A percentile compares a stretch with the other conserved stretches of the same genome.
Evolutionary conservation across 2,888 invertebrate species (phyloP).

Genomic region (Rutpela maculata): DNA sequence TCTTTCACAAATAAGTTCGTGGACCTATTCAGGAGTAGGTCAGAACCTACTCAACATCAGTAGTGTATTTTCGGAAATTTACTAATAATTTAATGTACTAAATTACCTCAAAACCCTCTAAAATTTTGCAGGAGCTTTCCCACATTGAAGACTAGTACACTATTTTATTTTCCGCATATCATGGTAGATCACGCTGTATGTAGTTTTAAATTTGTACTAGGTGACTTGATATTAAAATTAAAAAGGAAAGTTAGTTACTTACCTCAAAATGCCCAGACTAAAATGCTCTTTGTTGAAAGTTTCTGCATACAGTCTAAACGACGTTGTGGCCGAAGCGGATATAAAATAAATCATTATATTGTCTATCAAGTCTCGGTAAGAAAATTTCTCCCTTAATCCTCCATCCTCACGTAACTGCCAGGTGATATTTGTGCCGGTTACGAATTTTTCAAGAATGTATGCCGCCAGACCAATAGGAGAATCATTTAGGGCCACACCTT

Average conservation of each 20-base stretch:
- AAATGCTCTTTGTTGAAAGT: constrained; percentile 64
- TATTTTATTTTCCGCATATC: too few relatives aligned
- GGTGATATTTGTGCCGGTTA: constrained; percentile 80
- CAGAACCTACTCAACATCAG: too few relatives aligned
- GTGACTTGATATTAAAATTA: neutral
- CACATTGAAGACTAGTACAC: too few relatives aligned
- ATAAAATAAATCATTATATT: constrained; percentile 90
- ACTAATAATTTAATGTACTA: too few relatives aligned
- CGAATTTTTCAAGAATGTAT: constrained; percentile 93
- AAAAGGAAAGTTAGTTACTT: neutral
- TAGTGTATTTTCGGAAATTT: too few relatives aligned
- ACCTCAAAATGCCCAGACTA: constrained; percentile 40
- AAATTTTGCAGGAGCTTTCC: too few relatives aligned
- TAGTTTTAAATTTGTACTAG: too few relatives aligned
- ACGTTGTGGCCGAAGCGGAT: constrained; percentile 82
- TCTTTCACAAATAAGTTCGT: too few relatives aligned
- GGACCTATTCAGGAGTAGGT: too few relatives aligned
- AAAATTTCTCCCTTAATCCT: constrained; percentile 79
- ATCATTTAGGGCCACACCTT: constrained; percentile 82
- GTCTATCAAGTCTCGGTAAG: constrained; percentile 83
- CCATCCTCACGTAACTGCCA: constrained; percentile 78
- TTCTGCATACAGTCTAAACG: constrained; percentile 86
- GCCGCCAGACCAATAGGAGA: constrained; percentile 91
- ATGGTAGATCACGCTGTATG: too few relatives aligned
- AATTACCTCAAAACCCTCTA: too few relatives aligned